Percentiles rank a stretch among this genome's conserved stretches.
Evolutionary conservation across 2,888 invertebrate species (phyloP).

Genomic region (Cantharis lateralis): DNA sequence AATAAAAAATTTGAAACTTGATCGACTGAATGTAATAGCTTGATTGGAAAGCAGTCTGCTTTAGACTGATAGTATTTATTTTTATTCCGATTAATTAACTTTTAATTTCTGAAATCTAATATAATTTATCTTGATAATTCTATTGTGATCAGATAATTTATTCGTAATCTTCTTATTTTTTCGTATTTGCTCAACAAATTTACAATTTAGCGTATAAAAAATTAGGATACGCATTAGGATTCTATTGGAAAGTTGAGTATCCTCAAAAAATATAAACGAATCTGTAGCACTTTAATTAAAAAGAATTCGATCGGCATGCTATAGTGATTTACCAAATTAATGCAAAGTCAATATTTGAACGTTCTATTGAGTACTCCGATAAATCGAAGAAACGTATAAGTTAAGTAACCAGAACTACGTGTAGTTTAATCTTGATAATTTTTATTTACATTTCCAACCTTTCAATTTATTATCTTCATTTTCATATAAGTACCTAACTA

Average conservation of each 20-base stretch:
- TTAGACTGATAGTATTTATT: background rate
- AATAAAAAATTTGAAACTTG: background rate
- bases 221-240: background rate
- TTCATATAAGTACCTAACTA: too few relatives aligned
- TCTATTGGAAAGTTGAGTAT: too few relatives aligned
- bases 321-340: background rate
- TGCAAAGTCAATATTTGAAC: background rate
- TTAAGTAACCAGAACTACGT: background rate
- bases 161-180: background rate
- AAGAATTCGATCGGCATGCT: background rate
- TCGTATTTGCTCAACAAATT: background rate
- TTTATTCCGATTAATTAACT: background rate
- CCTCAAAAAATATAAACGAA: background rate
- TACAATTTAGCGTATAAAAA: background rate
- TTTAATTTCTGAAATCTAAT: background rate
- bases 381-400: background rate
- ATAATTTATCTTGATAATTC: background rate
- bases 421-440: background rate
- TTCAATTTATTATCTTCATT: background rate
- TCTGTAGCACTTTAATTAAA: background rate
- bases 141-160: background rate
- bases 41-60: background rate
- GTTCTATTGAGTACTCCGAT: background rate
- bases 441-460: background rate
- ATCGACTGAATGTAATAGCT: background rate